Conservation (phyloP, 2,797 vertebrate species). For the Cryptoblepharus egeriae region DNA sequence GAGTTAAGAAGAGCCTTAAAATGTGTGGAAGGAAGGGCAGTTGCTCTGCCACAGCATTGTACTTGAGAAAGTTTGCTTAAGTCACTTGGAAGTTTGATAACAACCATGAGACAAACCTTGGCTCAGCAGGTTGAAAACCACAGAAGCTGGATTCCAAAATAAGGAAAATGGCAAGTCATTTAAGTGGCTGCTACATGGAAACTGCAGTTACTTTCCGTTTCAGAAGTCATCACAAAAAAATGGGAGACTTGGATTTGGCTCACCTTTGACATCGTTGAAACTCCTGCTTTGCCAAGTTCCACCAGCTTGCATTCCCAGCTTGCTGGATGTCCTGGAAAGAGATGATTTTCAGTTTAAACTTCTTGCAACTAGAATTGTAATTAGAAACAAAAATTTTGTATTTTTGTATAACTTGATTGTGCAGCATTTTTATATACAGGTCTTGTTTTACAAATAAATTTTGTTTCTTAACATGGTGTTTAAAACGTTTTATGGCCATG, state of each 20-base stretch:
- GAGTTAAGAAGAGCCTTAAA: constrained; percentile 40
- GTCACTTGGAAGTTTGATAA: constrained; percentile 43
- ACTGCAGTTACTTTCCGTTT: constrained; percentile 48
- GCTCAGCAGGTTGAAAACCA: constrained; percentile 39
- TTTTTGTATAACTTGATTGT: constrained; percentile 83
- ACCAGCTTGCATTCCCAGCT: constrained; percentile 63
- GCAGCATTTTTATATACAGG: constrained; percentile 82
- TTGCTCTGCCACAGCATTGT: constrained; percentile 40
- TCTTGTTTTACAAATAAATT: constrained; percentile 80
- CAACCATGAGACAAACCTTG: constrained; percentile 51
- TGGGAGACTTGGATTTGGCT: constrained; percentile 67
- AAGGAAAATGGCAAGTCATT: background rate
- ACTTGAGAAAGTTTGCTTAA: constrained; percentile 34
- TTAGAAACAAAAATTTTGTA: constrained; percentile 80
- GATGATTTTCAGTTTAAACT: constrained; percentile 75
- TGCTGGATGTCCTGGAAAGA: constrained; percentile 60
- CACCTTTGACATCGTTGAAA: constrained; percentile 64
- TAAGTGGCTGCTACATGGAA: constrained; percentile 48
- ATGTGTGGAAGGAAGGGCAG: constrained; percentile 41
- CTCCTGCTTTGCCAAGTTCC: constrained; percentile 57
- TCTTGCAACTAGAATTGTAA: constrained; percentile 76
- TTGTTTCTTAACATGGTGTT: constrained; percentile 79
- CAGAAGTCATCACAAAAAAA: constrained; percentile 54
- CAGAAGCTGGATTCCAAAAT: constrained; percentile 63
- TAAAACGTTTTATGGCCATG: constrained; percentile 68